Conservation (phyloP, 2,888 invertebrate genomes). For the Choreutis nemorana region DNA sequence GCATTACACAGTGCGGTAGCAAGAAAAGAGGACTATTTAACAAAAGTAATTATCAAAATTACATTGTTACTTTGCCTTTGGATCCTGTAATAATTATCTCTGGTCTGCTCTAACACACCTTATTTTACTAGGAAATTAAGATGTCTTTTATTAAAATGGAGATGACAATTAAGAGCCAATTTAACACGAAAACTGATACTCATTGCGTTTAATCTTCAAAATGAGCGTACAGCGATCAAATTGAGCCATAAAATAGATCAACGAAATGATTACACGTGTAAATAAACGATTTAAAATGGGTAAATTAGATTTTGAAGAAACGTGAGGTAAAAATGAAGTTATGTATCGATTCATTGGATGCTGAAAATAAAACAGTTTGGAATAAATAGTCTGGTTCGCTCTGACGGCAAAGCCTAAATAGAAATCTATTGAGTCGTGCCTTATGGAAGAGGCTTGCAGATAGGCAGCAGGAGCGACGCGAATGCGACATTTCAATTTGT, state of each 20-base stretch:
- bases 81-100: conserved; percentile 56
- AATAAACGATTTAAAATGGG: too few relatives aligned
- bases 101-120: conserved; percentile 49
- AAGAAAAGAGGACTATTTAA: conserved; percentile 42
- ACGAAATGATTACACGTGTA: too few relatives aligned
- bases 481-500: conserved; percentile 65
- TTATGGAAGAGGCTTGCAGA: conserved; percentile 40
- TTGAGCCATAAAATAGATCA: conserved; percentile 36
- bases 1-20: conserved; percentile 36
- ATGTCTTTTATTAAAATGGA: conserved; percentile 33
- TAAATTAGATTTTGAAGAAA: too few relatives aligned
- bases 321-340: too few relatives aligned
- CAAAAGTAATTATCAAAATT: conserved; percentile 54
- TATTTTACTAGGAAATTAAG: conserved; percentile 47
- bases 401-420: too few relatives aligned
- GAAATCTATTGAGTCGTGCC: too few relatives aligned
- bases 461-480: conserved; percentile 52
- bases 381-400: too few relatives aligned
- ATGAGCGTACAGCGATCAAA: conserved; percentile 33
- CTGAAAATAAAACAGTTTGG: too few relatives aligned
- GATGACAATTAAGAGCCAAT: too few relatives aligned
- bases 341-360: too few relatives aligned
- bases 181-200: too few relatives aligned
- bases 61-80: conserved; percentile 52
- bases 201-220: conserved; percentile 29